phyloP scores from a whole-genome alignment of 2,113 vertebrate species.

The Etheostoma spectabile region DNA sequence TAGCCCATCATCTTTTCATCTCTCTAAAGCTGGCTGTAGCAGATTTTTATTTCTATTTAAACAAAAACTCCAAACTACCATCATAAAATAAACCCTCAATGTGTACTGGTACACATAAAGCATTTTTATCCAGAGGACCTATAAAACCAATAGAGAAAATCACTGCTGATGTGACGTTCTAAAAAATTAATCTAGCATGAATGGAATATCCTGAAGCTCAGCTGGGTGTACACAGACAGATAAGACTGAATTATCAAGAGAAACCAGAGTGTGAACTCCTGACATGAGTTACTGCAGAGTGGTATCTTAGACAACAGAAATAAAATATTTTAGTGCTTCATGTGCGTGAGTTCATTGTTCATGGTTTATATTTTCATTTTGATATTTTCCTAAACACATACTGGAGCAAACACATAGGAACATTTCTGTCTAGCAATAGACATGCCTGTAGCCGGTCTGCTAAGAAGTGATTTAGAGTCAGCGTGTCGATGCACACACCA shows the following conservation, averaged over 20 bases:
- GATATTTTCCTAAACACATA: neutral
- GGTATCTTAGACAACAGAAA: neutral
- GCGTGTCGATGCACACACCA: slow-evolving; percentile 61
- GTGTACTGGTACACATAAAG: slow-evolving; percentile 17
- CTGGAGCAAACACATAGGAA: neutral
- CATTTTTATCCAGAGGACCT: slow-evolving; percentile 33
- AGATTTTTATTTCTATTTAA: slow-evolving; percentile 44
- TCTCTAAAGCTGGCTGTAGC: slow-evolving; percentile 11
- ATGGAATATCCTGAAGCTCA: slow-evolving; percentile 46
- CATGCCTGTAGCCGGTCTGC: slow-evolving; percentile 15
- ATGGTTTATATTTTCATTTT: neutral
- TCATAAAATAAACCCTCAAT: slow-evolving; percentile 40
- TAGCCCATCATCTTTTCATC: slow-evolving; percentile 5
- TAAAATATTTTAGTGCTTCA: neutral
- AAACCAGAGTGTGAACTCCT: slow-evolving; percentile 27
- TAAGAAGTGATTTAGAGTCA: slow-evolving; percentile 53
- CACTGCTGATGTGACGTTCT: slow-evolving; percentile 32
- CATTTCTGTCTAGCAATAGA: slow-evolving; percentile 5
- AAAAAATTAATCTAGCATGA: slow-evolving; percentile 60
- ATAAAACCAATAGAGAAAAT: slow-evolving; percentile 37
- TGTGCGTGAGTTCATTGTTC: neutral
- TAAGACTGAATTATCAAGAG: slow-evolving; percentile 51
- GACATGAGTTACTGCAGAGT: slow-evolving; percentile 18
- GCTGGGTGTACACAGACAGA: slow-evolving; percentile 37
- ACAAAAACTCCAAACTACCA: slow-evolving; percentile 6